Percentiles rank a stretch among this genome's conserved stretches.
Conservation (phyloP, 2,797 vertebrate genomes). For the Semotilus atromaculatus region DNA sequence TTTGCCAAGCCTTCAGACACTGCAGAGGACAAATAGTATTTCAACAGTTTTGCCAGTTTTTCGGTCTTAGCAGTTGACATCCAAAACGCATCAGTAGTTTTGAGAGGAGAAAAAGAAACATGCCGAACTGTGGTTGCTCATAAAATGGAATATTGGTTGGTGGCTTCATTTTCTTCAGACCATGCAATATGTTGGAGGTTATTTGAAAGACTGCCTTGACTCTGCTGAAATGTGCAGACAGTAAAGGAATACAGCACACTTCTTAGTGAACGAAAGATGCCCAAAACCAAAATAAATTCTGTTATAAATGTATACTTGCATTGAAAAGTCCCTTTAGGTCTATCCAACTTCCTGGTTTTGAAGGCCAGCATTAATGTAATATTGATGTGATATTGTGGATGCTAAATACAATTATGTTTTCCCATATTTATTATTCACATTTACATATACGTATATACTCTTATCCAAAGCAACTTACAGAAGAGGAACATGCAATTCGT, state of each 20-base stretch:
- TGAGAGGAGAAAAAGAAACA: conserved; percentile 26
- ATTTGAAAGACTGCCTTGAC: conserved; percentile 40
- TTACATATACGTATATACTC: neutral
- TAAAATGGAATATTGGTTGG: conserved; percentile 58
- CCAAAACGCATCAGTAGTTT: conserved; percentile 58
- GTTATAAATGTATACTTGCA: conserved; percentile 15
- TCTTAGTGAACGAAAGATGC: conserved; percentile 9
- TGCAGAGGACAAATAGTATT: conserved; percentile 51
- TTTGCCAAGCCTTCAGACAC: conserved; percentile 53
- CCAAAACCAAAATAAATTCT: neutral
- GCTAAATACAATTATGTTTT: neutral
- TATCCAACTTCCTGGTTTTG: neutral
- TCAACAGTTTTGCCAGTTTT: conserved; percentile 57
- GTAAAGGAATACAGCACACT: conserved; percentile 28
- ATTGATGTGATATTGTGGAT: neutral
- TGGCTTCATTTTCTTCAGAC: conserved; percentile 49
- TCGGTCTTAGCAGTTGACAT: conserved; percentile 52
- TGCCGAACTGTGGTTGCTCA: conserved; percentile 51
- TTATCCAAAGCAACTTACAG: neutral
- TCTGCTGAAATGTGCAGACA: conserved; percentile 45
- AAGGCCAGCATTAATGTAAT: neutral
- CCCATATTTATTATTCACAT: neutral
- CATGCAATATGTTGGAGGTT: conserved; percentile 53
- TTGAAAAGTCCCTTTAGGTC: conserved; percentile 7
- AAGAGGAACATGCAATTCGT: neutral